Evolutionary conservation across 2,113 vertebrate genomes (phyloP).

Genomic region (Cyprinodon brontotheroides): DNA sequence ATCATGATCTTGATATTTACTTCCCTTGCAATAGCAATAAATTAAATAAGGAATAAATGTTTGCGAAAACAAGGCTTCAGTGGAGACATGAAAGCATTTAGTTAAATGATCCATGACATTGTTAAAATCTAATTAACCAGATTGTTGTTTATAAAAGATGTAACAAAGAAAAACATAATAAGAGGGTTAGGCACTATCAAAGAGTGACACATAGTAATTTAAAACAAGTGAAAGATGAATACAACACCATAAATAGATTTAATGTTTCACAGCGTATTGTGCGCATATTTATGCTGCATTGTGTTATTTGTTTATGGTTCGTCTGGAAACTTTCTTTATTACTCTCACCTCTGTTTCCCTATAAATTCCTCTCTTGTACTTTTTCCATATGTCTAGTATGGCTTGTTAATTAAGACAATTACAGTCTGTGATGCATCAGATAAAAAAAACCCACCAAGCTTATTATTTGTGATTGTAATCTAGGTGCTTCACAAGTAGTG

Average conservation of each 20-base stretch:
- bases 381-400: slow-evolving; percentile 31
- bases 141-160: slow-evolving; percentile 23
- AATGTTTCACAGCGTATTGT: slow-evolving; percentile 7
- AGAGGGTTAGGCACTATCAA: slow-evolving; percentile 1
- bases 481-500: slow-evolving; percentile 25
- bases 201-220: background rate
- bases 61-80: background rate
- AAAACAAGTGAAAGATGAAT: slow-evolving; percentile 2
- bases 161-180: slow-evolving; percentile 16
- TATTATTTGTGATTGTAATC: slow-evolving; percentile 30
- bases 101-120: slow-evolving; percentile 12
- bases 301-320: background rate
- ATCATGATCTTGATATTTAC: background rate
- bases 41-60: background rate
- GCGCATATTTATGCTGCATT: background rate
- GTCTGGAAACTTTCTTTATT: background rate
- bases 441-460: slow-evolving; percentile 24
- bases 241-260: background rate
- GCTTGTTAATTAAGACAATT: slow-evolving; percentile 57
- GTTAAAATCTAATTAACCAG: slow-evolving; percentile 13
- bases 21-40: background rate
- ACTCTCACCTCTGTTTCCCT: slow-evolving; percentile 12
- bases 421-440: slow-evolving; percentile 14
- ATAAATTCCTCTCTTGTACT: slow-evolving; percentile 12
- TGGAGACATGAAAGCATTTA: background rate